phyloP scores from a whole-genome alignment of 2,797 vertebrate species.

The Neosilurus mollespiculum region DNA sequence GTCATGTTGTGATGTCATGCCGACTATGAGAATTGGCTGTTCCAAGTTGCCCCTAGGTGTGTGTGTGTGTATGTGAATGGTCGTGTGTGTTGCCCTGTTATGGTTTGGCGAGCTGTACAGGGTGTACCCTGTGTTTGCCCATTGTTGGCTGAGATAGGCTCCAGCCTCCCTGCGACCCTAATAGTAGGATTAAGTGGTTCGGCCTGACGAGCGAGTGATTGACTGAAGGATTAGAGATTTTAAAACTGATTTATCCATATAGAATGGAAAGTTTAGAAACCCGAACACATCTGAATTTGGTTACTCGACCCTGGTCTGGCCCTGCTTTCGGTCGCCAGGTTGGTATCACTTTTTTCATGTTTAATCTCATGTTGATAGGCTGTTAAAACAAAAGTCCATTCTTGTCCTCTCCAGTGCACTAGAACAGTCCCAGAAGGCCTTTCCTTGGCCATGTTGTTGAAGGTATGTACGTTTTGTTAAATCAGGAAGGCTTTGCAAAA shows the following conservation, averaged over 20 bases:
- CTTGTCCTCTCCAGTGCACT: background rate
- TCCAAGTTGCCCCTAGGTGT: too few species aligned
- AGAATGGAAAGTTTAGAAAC: background rate
- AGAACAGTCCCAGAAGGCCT: background rate
- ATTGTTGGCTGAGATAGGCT: too few species aligned
- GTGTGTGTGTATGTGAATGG: too few species aligned
- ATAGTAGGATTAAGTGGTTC: too few species aligned
- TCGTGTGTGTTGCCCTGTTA: too few species aligned
- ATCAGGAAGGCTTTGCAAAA: constrained; percentile 63
- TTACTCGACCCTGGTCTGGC: background rate
- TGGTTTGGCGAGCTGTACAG: too few species aligned
- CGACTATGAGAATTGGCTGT: too few species aligned
- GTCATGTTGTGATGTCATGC: too few species aligned
- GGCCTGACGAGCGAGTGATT: too few species aligned
- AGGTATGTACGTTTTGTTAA: constrained; percentile 49
- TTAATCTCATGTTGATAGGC: background rate
- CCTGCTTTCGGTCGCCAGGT: background rate
- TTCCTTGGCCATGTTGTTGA: background rate
- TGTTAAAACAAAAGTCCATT: background rate
- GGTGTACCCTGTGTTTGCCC: too few species aligned
- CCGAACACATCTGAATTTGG: background rate
- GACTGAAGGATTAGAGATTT: background rate
- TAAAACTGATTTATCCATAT: background rate
- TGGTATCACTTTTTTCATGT: background rate
- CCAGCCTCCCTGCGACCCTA: too few species aligned